Base-by-base conservation (phyloP, 1,140 invertebrate genomes). In the Sarcophaga peregrina region DNA sequence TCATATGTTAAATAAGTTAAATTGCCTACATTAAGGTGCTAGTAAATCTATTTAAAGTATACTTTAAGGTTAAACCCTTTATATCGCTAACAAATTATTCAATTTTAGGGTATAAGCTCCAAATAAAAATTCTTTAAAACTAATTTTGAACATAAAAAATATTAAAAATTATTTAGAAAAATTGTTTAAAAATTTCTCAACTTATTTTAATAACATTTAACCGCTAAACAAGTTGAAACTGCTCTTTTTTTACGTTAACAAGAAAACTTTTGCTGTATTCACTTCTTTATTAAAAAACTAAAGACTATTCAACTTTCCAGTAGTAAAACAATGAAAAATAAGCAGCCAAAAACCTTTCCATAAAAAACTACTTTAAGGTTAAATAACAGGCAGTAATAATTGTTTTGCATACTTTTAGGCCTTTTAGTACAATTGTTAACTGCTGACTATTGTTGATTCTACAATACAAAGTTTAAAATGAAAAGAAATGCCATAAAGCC, bases 241-340 rank as follows among this genome's bases (percentile, higher is more conserved):
- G 25, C 25, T 2, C 25, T 37, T 4, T 37, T 37, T 37, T 37
- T 37, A 37, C 25, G 4, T 37, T 37, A 37, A 37, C 25, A 37
- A 37, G 25, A 37, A 37, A 37, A 37, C 25, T 62, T 62, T 62
- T n/a, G 11, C n/a, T 62, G 54, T n/a, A 62, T 62, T 15, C 15
- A 62, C 4, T 62, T 15, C 25, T 37, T 62, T 62, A 62, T 62
- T 62, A 62, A 62, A 62, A 62, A n/a, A 62, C 54, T 62, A 62
- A 62, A 62, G 15, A 62, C 54, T 62, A 15, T n/a, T 62, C n/a
- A 15, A 62, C 15, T 62, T 15, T 11, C 11, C 54, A 62, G 54
- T 62, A 62, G n/a, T 15, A 62, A 62, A 62, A 62, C 10, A 62
- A 62, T n/a, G 11, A 15, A 62, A 13, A 62, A 62, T 7, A 62